Conservation (phyloP, 2,888 invertebrate species). For the Archips crataeganus region DNA sequence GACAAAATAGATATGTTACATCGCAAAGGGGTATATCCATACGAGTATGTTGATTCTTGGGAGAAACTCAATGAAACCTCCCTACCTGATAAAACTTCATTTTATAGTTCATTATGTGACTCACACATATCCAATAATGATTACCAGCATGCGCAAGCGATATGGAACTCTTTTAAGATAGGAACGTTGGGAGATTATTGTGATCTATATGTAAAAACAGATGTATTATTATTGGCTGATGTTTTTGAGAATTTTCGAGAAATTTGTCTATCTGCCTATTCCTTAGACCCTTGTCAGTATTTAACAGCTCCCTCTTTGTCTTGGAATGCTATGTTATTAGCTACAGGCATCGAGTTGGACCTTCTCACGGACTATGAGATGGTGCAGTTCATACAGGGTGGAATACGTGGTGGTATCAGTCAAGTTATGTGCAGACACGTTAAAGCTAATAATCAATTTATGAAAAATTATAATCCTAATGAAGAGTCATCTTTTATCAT, state of each 20-base stretch:
- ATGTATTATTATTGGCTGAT: constrained; percentile 45
- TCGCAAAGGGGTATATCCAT: constrained; percentile 40
- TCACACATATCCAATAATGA: constrained; percentile 12
- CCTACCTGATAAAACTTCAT: constrained; percentile 4
- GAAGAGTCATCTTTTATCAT: constrained; percentile 29
- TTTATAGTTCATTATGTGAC: constrained; percentile 33
- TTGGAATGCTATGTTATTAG: constrained; percentile 51
- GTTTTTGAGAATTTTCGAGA: constrained; percentile 46
- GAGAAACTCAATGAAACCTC: constrained; percentile 32
- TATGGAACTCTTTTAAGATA: constrained; percentile 17
- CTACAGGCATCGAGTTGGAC: constrained; percentile 45
- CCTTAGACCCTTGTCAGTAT: constrained; percentile 41
- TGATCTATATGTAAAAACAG: constrained; percentile 43
- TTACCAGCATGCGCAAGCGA: constrained; percentile 5
- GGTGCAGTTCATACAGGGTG: constrained; percentile 41
- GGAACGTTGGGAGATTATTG: constrained; percentile 43
- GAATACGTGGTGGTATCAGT: constrained; percentile 47
- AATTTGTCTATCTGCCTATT: constrained; percentile 41
- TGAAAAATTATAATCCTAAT: constrained; percentile 30
- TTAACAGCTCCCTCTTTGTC: constrained; percentile 47
- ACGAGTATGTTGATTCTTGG: constrained; percentile 32
- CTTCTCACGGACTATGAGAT: constrained; percentile 45
- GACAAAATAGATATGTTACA: constrained; percentile 18
- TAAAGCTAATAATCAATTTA: constrained; percentile 27
- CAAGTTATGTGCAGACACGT: constrained; percentile 12